These are phyloP conservation scores for Pachycephus smyrnensis DNA, from an alignment of 2,888 invertebrate genomes.

Conservation along the genomic window DNA sequence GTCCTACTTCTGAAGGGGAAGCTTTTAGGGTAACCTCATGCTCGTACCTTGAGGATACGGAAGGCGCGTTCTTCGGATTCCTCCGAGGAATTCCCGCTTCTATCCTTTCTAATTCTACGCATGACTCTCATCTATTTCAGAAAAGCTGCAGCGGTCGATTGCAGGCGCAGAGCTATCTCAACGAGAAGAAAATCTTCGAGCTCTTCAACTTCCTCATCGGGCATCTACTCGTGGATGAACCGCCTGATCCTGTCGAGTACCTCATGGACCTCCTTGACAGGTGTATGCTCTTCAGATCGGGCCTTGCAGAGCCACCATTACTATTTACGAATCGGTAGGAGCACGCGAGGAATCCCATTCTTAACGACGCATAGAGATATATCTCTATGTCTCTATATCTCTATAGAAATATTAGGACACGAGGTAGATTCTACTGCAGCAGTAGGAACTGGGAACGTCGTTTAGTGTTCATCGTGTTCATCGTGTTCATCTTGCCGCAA, in stretches of 20 bases:
- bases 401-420: too few species aligned
- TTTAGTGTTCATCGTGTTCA: too few species aligned
- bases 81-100: neutral
- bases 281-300: slow-evolving; percentile 66
- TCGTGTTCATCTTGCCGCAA: too few species aligned
- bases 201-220: slow-evolving; percentile 68
- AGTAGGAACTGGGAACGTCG: too few species aligned
- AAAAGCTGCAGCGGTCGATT: slow-evolving; percentile 50
- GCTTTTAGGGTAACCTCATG: too few species aligned
- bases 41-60: neutral
- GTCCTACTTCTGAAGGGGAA: neutral
- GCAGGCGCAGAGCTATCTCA: slow-evolving; percentile 63
- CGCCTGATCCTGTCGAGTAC: slow-evolving; percentile 66
- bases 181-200: slow-evolving; percentile 64
- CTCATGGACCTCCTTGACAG: slow-evolving; percentile 65
- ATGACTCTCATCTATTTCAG: slow-evolving; percentile 20
- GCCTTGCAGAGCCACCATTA: slow-evolving; percentile 66
- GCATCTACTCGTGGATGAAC: slow-evolving; percentile 63
- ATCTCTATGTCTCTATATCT: too few species aligned
- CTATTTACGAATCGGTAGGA: slow-evolving; percentile 57
- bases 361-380: too few species aligned
- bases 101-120: neutral
- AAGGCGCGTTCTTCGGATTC: neutral
- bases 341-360: too few species aligned
- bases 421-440: too few species aligned